Base-by-base conservation (phyloP, 1,140 invertebrate genomes). In the Reticulitermes speratus region DNA sequence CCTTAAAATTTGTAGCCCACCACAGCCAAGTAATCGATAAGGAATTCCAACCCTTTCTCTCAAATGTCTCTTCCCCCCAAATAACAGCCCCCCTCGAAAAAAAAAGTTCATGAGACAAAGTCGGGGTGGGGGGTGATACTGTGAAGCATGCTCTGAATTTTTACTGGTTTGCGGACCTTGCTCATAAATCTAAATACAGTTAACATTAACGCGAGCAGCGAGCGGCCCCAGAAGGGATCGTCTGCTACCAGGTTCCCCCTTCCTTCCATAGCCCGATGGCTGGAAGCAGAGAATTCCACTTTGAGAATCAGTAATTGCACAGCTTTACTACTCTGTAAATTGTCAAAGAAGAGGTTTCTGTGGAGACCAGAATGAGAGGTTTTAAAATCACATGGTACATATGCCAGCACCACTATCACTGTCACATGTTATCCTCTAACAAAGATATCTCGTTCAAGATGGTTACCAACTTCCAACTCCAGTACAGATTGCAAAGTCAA, bases 101-200 rank as follows among this genome's bases (percentile, higher is more conserved):
- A 55, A 55, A 19, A 21, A 12, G 16, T 5, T 16, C 52, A 16
- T 21, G 11, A 55, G 52, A 21, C 65, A 75, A 6, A 30, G 65
- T 75, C 25, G n/a, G 65, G 25, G 2, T 19, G 65, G 25, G 2
- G 65, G 65, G 2, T 30, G 30, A 75, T 75, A 30, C 25, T 75
- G n/a, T 75, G n/a, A 75, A 75, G n/a, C 65, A 75, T 75, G 65
- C 25, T 75, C n/a, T 25, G 65, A 75, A 75, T 75, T 75, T 75
- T n/a, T 75, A 75, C 25, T 75, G 16, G 65, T 25, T 12, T n/a
- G 65, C 25, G n/a, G 65, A 75, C 65, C n/a, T 75, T 14, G 25
- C 65, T 30, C 65, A 75, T 75, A 75, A 75, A 75, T 75, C 65
- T 75, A 75, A 75, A 75, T 75, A 30, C 30, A 75, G n/a, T 25